Evolutionary conservation across 2,797 vertebrate genomes (phyloP).

Genomic region (Podarcis siculus): DNA sequence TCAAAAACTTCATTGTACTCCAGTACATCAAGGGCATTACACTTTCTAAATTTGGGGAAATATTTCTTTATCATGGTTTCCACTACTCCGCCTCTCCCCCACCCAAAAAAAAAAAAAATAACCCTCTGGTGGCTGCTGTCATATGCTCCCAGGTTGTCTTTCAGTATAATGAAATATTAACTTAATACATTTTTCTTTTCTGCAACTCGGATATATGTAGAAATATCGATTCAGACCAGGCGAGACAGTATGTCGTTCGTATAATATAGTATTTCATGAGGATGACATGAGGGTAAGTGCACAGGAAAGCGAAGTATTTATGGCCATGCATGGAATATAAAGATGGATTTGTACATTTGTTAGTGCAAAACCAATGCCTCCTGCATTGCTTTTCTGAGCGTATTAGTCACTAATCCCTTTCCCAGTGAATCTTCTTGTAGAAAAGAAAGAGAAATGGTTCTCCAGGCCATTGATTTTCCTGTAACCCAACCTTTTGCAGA

Average conservation of each 20-base stretch:
- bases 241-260: conserved; percentile 65
- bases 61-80: neutral
- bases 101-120: no score
- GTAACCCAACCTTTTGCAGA: neutral
- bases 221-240: conserved; percentile 55
- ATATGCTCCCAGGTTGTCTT: neutral
- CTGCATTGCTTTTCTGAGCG: conserved; percentile 48
- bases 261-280: conserved; percentile 69
- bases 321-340: conserved; percentile 63
- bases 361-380: conserved; percentile 37
- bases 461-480: conserved; percentile 30
- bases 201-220: conserved; percentile 41
- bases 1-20: neutral
- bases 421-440: neutral
- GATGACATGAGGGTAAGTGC: conserved; percentile 56
- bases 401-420: conserved; percentile 46
- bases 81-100: neutral
- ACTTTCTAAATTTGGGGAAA: neutral
- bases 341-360: conserved; percentile 58
- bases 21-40: neutral
- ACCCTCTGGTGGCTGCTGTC: neutral
- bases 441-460: conserved; percentile 23
- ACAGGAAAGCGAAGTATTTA: conserved; percentile 63
- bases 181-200: conserved; percentile 31
- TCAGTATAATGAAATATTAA: conserved; percentile 27